Base-by-base conservation (phyloP, 2,113 vertebrate genomes). In the Etheostoma cragini region DNA sequence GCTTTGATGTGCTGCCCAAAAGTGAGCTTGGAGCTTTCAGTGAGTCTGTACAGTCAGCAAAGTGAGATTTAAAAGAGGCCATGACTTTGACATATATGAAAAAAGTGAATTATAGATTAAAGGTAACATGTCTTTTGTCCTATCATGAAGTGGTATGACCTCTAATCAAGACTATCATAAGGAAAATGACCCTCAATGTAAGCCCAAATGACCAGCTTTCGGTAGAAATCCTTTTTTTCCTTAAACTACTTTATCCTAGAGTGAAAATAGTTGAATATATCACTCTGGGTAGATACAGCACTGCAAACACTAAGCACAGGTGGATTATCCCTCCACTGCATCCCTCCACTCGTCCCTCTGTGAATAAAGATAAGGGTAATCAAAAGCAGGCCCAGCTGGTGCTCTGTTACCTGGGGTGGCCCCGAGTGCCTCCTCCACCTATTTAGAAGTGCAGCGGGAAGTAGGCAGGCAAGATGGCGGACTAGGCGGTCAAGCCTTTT, bases 401-500 rank as follows among this genome's bases (percentile, higher is more conserved):
- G 24, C 69, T 79, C 47, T 76, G 73, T 82, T 88, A 89, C 91
- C 87, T 88, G 74, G 52, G 15, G 21, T 82, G 78, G 72, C 54
- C 70, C 60, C 5, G 26, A 61, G 47, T 52, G 60, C 58, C 49
- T 64, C 66, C 56, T 38, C 63, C 52, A 26, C 64, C 56, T 75
- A 22, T 50, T 47, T 26, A 74, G 57, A 58, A 83, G 74, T 56
- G 49, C 73, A 80, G 74, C 30, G 3, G 30, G 30, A 30, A 30
- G 30, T 2, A 30, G 33, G 33, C 5, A 35, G 33, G 33, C 33
- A 35, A 35, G 33, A 35, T 35, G 33, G 33, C 33, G 33, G 33
- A 35, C 33, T 35, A 35, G 33, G 33, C 6, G 33, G 33, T 35
- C 5, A 1, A 35, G 33, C 5, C 33, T 35, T 35, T 35, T 35